These are phyloP conservation scores for Eupithecia vulgata DNA, from an alignment of 2,888 invertebrate species.

Conservation along the genomic window DNA sequence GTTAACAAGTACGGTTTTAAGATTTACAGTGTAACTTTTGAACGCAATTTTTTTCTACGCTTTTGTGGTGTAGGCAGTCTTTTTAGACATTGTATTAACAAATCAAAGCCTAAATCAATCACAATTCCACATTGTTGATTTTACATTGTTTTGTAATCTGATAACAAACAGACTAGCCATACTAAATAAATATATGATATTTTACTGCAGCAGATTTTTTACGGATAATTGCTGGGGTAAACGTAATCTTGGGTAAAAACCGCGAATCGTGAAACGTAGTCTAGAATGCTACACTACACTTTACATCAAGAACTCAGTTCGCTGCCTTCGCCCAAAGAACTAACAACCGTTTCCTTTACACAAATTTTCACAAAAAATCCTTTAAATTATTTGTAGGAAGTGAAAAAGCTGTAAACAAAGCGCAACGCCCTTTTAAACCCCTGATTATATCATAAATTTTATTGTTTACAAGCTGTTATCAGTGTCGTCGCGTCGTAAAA, in stretches of 20 bases:
- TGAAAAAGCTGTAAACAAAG: constrained; percentile 3
- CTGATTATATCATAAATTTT: constrained; percentile 20
- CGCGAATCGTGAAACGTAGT: not conserved
- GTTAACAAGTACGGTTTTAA: too few species aligned
- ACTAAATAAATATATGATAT: too few species aligned
- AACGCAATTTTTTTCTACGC: too few species aligned
- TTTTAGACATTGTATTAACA: too few species aligned
- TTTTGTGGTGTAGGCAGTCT: too few species aligned
- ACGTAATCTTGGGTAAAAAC: not conserved
- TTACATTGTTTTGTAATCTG: too few species aligned
- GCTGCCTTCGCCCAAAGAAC: not conserved
- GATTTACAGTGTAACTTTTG: too few species aligned
- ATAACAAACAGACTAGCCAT: too few species aligned
- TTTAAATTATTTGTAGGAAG: not conserved
- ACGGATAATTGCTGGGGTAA: not conserved
- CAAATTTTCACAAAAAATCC: not conserved
- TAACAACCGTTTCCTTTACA: not conserved
- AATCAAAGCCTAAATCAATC: too few species aligned
- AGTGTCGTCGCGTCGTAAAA: constrained; percentile 26
- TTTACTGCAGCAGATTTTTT: not conserved
- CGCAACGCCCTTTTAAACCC: not conserved
- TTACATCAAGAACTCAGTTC: not conserved
- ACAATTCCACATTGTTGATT: too few species aligned
- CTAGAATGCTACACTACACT: not conserved
- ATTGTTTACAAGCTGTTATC: constrained; percentile 38